These are phyloP conservation scores for Callitettix versicolor DNA, from an alignment of 1,140 invertebrate genomes.

Conservation along the genomic window DNA sequence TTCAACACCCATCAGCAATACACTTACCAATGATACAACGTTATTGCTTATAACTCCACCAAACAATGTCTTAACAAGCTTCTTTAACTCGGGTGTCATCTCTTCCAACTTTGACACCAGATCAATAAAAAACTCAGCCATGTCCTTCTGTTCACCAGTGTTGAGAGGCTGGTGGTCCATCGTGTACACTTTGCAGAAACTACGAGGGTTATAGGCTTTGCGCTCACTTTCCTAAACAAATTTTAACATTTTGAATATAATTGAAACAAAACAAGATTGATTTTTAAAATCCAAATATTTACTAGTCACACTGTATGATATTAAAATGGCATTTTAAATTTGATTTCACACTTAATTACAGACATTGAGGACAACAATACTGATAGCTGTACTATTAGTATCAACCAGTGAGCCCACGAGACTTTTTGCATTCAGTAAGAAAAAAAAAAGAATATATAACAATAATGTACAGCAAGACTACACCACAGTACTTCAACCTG, in stretches of 20 bases:
- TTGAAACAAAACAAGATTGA: neutral
- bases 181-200: constrained; percentile 91
- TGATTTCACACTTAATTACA: too few relatives aligned
- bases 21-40: constrained; percentile 71
- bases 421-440: too few relatives aligned
- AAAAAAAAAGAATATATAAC: too few relatives aligned
- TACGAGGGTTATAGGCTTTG: constrained; percentile 88
- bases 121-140: constrained; percentile 97
- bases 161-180: constrained; percentile 94
- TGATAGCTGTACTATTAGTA: too few relatives aligned
- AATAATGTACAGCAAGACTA: too few relatives aligned
- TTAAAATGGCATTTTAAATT: too few relatives aligned
- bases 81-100: constrained; percentile 85
- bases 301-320: too few relatives aligned
- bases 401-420: too few relatives aligned
- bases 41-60: constrained; percentile 90
- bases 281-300: neutral
- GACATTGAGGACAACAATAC: too few relatives aligned
- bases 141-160: constrained; percentile 94
- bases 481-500: too few relatives aligned
- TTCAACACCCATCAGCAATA: too few relatives aligned
- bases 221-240: constrained; percentile 71
- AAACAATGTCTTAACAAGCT: constrained; percentile 81
- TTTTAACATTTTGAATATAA: neutral
- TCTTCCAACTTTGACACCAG: constrained; percentile 91